Evolutionary conservation across 2,797 vertebrate species (phyloP), one percentile per base, ranked within the genome.

Genomic region (Scolopax rusticola): DNA sequence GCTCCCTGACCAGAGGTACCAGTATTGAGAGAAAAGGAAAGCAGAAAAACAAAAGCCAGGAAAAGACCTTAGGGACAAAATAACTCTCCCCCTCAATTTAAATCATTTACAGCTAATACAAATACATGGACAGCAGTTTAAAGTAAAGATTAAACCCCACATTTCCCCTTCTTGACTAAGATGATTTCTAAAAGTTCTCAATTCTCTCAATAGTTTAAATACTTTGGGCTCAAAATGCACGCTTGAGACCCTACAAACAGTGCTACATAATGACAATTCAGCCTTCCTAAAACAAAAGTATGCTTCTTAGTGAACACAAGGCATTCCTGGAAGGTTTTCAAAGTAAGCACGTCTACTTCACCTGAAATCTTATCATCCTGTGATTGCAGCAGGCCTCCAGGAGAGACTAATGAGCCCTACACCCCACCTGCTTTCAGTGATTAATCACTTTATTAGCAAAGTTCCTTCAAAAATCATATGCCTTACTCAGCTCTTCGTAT

Each of bases 21-120:
- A 76, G 63, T 48, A 93, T 73, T 91, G 45, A 90, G 12, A 84
- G 47, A 60, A 80, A 77, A 92, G 38, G 15, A 96, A 79, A 87
- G 18, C 20, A 60, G n/a, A 75, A 68, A 13, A 82, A 85, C 23
- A 83, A 30, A 94, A 71, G 20, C 27, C 64, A 73, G 79, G 53
- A 81, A 91, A 86, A 88, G 12, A 78, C 30, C 54, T 69, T 57
- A 47, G 65, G 30, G 78, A 78, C 70, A 84, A 78, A 91, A 86
- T 2, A 65, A 16, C 8, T 30, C 21, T 87, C 6, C 30, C 21
- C 9, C 5, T 43, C 17, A 30, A 81, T 71, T 68, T 41, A 81
- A 88, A 81, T 74, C 16, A 38, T 53, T 75, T 78, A 89, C 25
- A 83, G 64, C 24, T 82, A 73, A 61, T 43, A 65, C 15, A 87